phyloP scores from a whole-genome alignment of 2,113 vertebrate species.

The Psettodes erumei region DNA sequence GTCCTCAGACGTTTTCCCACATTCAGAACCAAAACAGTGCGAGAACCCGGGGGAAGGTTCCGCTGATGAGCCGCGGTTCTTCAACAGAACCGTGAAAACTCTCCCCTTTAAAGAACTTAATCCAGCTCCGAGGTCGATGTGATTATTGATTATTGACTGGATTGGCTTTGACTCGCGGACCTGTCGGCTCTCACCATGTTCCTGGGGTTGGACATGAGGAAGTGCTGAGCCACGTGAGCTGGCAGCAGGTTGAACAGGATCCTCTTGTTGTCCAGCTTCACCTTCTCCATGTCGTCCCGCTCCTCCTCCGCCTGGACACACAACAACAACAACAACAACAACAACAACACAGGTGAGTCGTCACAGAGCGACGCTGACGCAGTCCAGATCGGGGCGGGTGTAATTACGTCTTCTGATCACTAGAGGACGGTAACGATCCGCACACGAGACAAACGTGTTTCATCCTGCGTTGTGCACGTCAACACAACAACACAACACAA shows the following conservation, averaged over 20 bases:
- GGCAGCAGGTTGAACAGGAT: conserved; percentile 98
- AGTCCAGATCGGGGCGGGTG: conserved; percentile 30
- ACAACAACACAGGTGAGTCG: conserved; percentile 13
- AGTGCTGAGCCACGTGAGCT: conserved; percentile 97
- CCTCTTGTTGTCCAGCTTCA: conserved; percentile 97
- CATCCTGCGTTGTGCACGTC: conserved; percentile 1
- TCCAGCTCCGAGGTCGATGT: no score
- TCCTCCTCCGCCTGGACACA: conserved; percentile 94
- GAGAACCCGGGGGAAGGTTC: neutral
- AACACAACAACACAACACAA: conserved; percentile 8
- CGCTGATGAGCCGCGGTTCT: no score
- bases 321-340: no score
- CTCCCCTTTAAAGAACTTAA: no score
- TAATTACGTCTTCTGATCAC: conserved; percentile 64
- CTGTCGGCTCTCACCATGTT: conserved; percentile 91
- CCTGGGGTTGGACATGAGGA: conserved; percentile 97
- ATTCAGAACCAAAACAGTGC: neutral
- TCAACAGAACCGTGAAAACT: no score
- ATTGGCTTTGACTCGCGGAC: no score
- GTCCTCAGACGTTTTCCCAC: conserved; percentile 16
- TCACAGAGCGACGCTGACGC: neutral
- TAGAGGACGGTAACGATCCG: conserved; percentile 74
- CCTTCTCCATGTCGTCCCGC: conserved; percentile 95
- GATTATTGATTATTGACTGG: no score
- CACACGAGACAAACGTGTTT: conserved; percentile 46